Conservation (phyloP, 2,113 vertebrate genomes). For the Phalacrocorax carbo region DNA sequence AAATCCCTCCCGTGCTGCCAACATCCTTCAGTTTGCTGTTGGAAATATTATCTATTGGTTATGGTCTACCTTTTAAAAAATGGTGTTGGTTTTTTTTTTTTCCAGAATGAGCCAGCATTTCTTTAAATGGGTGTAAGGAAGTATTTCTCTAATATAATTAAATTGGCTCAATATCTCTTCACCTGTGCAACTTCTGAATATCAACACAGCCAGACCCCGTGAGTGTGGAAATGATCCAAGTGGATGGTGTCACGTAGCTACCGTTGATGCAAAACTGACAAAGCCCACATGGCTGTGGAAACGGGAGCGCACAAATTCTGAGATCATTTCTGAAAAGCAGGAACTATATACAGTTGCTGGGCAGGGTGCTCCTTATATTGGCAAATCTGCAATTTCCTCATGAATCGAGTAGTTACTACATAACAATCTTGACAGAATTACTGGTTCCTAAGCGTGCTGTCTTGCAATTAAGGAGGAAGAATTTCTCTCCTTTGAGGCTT, state of each 20-base stretch:
- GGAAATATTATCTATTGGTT: not conserved
- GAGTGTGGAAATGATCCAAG: slow-evolving; percentile 24
- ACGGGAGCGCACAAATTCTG: not conserved
- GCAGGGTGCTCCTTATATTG: slow-evolving; percentile 28
- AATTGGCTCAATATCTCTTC: not conserved
- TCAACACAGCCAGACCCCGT: not conserved
- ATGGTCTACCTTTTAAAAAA: not conserved
- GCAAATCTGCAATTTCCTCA: not conserved
- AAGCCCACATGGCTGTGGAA: slow-evolving; percentile 4
- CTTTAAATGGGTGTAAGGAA: not conserved
- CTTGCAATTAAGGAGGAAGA: not conserved
- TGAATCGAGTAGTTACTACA: not conserved
- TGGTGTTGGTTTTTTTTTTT: not conserved
- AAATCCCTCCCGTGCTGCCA: not conserved
- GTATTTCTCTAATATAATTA: not conserved
- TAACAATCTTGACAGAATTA: not conserved
- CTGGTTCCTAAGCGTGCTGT: not conserved
- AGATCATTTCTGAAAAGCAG: slow-evolving; percentile 36
- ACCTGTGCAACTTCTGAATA: slow-evolving; percentile 11
- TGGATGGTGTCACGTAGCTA: not conserved
- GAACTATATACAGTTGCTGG: slow-evolving; percentile 1
- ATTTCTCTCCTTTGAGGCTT: not conserved
- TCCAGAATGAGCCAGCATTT: not conserved
- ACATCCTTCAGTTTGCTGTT: not conserved
- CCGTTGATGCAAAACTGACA: not conserved